Base-by-base conservation (phyloP, 1,140 invertebrate species). In the Lucilia sericata region DNA sequence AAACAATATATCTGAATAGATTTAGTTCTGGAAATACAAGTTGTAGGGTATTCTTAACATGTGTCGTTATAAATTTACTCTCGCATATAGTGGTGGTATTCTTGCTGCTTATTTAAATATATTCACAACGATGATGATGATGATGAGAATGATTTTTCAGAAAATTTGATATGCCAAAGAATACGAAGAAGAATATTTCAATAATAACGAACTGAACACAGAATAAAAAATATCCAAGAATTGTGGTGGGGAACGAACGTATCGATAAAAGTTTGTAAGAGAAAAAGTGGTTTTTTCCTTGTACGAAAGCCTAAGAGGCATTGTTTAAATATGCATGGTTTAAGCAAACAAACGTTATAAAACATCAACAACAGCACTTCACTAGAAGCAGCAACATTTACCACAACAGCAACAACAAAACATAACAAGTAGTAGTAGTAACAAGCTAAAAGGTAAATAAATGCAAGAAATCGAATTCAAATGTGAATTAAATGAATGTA, bases 381-480 rank as follows among this genome's bases (percentile, higher is more conserved):
- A n/a, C 5, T 13, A 42, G 2, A 36, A 76, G 30, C 76, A 47
- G 74, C 74, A 76, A 76, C 49, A 76, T 17, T 36, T 14, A 70
- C 60, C 3, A 36, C 5, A 80, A 80, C 76, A 80, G 19, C 36
- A 80, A 80, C 21, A 49, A 51, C 76, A 49, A 42, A 42, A 42
- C 42, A 42, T 7, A 42, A 42, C 42, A 42, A 42, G 42, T 42
- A 42, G 42, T 36, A 49, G 76, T 80, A 49, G 42, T 80, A 80
- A 80, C 76, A 80, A 80, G 76, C n/a, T 49, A 49, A 70, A 78
- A 80, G 42, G 76, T 80, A 76, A 76, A 76, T 42, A 76, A 55
- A 76, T 76, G 13, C 74, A 80, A 80, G 76, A 49, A 80, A 80
- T 80, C 76, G 76, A 80, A 76, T 80, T 80, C 76, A 80, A 80